phyloP scores from a whole-genome alignment of 2,888 invertebrate species.

The Rhimphoctona megacephalus region DNA sequence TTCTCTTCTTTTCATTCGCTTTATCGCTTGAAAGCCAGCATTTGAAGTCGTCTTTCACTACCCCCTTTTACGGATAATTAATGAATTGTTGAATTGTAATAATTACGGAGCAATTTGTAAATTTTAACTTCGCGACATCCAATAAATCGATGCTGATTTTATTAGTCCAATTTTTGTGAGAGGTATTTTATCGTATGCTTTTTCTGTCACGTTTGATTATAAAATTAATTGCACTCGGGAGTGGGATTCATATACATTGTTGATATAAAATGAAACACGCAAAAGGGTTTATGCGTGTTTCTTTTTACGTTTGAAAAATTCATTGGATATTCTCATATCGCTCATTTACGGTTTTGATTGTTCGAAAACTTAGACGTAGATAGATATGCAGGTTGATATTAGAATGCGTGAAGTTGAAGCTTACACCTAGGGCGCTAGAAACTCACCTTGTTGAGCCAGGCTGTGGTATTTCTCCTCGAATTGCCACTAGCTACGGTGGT shows the following conservation, averaged over 20 bases:
- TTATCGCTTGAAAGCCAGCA: background rate
- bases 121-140: conserved; percentile 1
- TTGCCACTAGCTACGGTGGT: conserved; percentile 84
- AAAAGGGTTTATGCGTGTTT: background rate
- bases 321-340: background rate
- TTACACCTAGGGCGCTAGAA: background rate
- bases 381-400: background rate
- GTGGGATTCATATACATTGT: too few species aligned
- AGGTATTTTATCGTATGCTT: too few species aligned
- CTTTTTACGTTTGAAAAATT: background rate
- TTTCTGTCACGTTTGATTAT: background rate
- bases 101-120: conserved; percentile 11
- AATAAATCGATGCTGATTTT: background rate
- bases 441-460: conserved; percentile 84
- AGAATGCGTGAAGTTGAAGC: background rate
- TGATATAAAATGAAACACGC: background rate
- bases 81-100: conserved; percentile 16
- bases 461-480: conserved; percentile 80
- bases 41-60: background rate
- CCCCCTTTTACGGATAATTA: background rate
- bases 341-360: background rate
- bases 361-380: background rate
- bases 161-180: too few species aligned
- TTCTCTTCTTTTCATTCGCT: background rate
- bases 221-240: background rate